A percentile compares a stretch with the other conserved stretches of the same genome.
phyloP scores from a whole-genome alignment of 2,113 vertebrate species.

The Seriola rivoliana region DNA sequence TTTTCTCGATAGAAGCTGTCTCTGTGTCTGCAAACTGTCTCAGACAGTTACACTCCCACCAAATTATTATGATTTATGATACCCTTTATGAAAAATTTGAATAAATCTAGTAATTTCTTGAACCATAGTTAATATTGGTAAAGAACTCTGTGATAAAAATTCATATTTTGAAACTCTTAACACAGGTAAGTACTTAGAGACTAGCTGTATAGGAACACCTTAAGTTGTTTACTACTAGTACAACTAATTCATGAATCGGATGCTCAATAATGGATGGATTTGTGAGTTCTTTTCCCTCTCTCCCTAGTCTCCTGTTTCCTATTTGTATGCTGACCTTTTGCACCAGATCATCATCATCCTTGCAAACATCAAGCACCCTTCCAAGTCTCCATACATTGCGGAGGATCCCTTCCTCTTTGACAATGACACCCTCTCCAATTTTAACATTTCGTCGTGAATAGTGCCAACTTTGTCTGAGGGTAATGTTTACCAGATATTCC shows the following conservation, averaged over 20 bases:
- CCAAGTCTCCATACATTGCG: slow-evolving; percentile 54
- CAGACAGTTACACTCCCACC: background rate
- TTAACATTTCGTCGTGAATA: slow-evolving; percentile 28
- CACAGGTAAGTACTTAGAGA: background rate
- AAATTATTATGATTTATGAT: background rate
- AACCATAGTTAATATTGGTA: background rate
- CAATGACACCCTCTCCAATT: slow-evolving; percentile 46
- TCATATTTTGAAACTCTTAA: background rate
- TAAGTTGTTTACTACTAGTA: background rate
- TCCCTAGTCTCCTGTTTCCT: background rate
- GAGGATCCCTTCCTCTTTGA: slow-evolving; percentile 38
- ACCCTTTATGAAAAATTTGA: too few relatives aligned
- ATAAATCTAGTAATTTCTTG: background rate
- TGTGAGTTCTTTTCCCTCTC: background rate
- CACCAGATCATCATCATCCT: slow-evolving; percentile 32
- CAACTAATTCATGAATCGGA: background rate
- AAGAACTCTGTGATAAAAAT: background rate
- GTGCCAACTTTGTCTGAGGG: slow-evolving; percentile 38
- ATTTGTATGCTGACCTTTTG: slow-evolving; percentile 8
- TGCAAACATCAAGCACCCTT: slow-evolving; percentile 23
- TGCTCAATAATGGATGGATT: background rate
- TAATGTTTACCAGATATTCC: slow-evolving; percentile 35
- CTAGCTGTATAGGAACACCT: background rate
- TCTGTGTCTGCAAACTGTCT: too few relatives aligned
- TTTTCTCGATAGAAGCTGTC: too few relatives aligned